Percentiles rank a stretch among this genome's conserved stretches.
These are phyloP conservation scores for Ethmia dodecea DNA, from an alignment of 2,888 invertebrate species.

Conservation along the genomic window DNA sequence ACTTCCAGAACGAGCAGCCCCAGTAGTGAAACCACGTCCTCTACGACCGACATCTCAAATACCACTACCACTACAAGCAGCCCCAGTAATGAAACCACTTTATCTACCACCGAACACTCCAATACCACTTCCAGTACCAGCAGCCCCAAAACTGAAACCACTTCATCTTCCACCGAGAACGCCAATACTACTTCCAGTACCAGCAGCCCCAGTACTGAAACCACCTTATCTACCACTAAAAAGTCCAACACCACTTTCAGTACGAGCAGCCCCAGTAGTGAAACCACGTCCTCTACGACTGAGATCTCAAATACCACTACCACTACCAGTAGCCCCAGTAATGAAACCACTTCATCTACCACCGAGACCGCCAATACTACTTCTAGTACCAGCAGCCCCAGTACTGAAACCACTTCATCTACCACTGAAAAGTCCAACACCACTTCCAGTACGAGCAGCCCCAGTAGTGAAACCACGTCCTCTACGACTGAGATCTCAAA, in stretches of 20 bases:
- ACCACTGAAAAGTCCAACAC: neutral
- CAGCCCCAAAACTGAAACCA: neutral
- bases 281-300: neutral
- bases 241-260: too few species aligned
- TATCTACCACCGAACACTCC: neutral
- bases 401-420: neutral
- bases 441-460: neutral
- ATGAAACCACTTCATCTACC: neutral
- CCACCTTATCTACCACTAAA: neutral
- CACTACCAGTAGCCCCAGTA: neutral
- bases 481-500: neutral
- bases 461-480: neutral
- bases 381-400: neutral
- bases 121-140: neutral
- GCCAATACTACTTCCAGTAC: neutral
- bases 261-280: neutral
- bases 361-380: neutral
- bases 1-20: neutral
- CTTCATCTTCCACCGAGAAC: neutral
- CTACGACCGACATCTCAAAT: neutral
- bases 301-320: neutral
- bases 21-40: neutral
- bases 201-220: neutral
- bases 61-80: neutral
- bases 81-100: neutral